A percentile compares a stretch with the other conserved stretches of the same genome.
These are phyloP conservation scores for Eulemur macaco DNA, from an alignment of 2,113 vertebrate species.

Conservation along the genomic window DNA sequence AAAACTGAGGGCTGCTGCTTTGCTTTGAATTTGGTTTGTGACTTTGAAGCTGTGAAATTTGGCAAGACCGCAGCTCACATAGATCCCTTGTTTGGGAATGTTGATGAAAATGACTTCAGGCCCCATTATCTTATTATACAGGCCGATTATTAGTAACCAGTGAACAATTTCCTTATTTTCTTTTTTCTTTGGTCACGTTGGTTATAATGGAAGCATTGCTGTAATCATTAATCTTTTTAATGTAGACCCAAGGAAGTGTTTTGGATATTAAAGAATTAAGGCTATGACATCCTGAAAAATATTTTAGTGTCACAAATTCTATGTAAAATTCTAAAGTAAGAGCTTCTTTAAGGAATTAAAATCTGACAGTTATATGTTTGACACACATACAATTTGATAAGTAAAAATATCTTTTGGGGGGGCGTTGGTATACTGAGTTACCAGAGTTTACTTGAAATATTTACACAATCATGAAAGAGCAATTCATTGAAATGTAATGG, in stretches of 20 bases:
- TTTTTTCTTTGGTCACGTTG: neutral
- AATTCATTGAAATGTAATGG: neutral
- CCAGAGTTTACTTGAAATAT: neutral
- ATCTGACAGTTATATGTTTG: neutral
- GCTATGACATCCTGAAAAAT: neutral
- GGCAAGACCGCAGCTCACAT: neutral
- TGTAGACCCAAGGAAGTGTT: neutral
- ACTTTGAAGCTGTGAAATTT: conserved; percentile 27
- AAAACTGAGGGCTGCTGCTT: neutral
- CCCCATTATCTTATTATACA: neutral
- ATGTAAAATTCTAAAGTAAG: conserved; percentile 1
- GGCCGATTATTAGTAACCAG: neutral
- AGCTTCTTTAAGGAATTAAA: neutral
- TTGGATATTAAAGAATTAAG: conserved; percentile 21
- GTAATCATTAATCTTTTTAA: neutral
- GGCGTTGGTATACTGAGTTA: neutral
- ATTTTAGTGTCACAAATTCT: neutral
- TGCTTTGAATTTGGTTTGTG: conserved; percentile 30
- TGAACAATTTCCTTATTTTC: neutral
- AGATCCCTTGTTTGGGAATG: neutral
- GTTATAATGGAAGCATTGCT: neutral
- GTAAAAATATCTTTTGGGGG: neutral
- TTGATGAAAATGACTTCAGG: neutral
- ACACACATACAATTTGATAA: neutral
- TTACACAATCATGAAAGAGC: neutral